phyloP scores from a whole-genome alignment of 2,888 invertebrate genomes.

The Melitaea athalia region DNA sequence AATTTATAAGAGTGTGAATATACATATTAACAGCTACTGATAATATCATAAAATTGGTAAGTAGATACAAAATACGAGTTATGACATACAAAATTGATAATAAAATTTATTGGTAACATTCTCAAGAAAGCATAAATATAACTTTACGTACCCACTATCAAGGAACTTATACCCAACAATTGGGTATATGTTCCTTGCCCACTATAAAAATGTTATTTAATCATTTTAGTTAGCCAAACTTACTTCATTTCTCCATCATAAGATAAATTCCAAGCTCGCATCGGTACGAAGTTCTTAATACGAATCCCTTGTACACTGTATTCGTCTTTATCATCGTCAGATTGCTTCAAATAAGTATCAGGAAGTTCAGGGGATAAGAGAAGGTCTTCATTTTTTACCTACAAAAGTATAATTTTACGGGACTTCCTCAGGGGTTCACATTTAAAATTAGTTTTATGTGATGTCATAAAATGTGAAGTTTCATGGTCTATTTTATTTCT shows the following conservation, averaged over 20 bases:
- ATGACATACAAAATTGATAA: no score
- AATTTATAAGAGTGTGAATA: background rate
- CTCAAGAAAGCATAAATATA: no score
- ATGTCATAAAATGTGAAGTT: no score
- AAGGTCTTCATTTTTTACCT: constrained; percentile 83
- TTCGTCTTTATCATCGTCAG: constrained; percentile 65
- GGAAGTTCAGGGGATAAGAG: constrained; percentile 83
- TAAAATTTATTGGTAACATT: no score
- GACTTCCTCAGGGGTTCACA: no score
- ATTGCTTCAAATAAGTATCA: constrained; percentile 81
- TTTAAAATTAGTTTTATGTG: no score
- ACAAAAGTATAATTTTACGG: background rate
- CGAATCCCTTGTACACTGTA: constrained; percentile 84
- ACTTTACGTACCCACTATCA: background rate
- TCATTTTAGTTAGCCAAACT: constrained; percentile 23
- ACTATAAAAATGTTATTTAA: no score
- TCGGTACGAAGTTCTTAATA: constrained; percentile 83
- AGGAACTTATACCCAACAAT: no score
- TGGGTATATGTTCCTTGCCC: no score
- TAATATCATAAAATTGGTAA: background rate
- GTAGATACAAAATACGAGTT: no score
- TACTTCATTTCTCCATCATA: constrained; percentile 86
- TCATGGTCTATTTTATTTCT: background rate
- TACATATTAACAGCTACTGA: no score
- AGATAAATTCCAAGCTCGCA: constrained; percentile 85